Evolutionary conservation across 2,888 invertebrate species (phyloP), one percentile per base, ranked within the genome.

Genomic region (Chromoteleia sp.): DNA sequence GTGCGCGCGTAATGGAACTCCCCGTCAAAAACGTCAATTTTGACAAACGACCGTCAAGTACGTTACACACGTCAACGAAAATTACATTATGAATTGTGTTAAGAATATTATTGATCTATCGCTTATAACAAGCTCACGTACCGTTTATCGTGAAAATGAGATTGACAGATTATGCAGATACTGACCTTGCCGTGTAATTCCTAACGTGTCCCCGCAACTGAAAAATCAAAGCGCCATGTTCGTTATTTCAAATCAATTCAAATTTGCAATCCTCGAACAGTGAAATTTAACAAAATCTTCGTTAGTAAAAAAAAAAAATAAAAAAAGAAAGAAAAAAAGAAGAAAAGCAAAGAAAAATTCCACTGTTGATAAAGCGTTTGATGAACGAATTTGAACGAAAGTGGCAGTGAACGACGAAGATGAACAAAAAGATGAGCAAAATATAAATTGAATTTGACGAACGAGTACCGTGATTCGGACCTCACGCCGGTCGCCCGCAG

Each of bases 101-200:
- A 78, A 63, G 65, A 78, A 63, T 71, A 41, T 56, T 70, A 78
- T 78, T 56, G 77, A 78, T 56, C 50, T 41, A 25, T 21, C 39
- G 58, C 50, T 78, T 71, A 33, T 78, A 78, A 71, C 56, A 71
- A 78, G 71, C 77, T 78, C 70, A 78, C 61, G 12, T 52, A 48
- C 48, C 39, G 29, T 75, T 67, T 43, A 61, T 48, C 45, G 45
- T 30, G 45, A 54, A 78, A 78, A 71, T 78, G 56, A 56, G 21
- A 78, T 78, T 78, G 58, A 65, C 50, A 63, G 70, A 78, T 78
- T 78, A 78, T 63, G 71, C 21, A 78, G 77, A 71, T 78, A 71
- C 77, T 58, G 77, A 78, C 77, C 77, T 78, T 71, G 65, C 17
- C 7, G n/a, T 33, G 5, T 52, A 33, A 65, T 56, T 19, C 52